phyloP scores from a whole-genome alignment of 2,113 vertebrate species.

The Odocoileus virginianus region DNA sequence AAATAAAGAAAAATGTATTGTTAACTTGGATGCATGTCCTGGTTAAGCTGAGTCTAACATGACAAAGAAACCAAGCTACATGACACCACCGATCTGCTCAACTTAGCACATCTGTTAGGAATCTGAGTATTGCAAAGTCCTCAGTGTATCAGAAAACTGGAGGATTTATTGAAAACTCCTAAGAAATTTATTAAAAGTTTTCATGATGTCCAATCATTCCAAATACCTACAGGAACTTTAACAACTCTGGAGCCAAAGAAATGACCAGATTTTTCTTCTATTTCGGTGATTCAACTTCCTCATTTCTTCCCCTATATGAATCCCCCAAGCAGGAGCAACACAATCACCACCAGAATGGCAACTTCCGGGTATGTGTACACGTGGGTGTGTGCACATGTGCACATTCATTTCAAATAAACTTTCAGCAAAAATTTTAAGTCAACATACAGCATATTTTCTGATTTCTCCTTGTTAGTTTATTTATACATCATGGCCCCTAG shows the following conservation, averaged over 20 bases:
- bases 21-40: background rate
- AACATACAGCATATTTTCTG: background rate
- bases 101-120: background rate
- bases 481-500: background rate
- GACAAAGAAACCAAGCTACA: background rate
- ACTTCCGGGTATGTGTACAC: background rate
- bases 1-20: background rate
- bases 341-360: background rate
- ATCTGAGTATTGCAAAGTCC: background rate
- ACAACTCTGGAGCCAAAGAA: background rate
- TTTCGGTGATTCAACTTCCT: background rate
- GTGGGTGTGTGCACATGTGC: rapidly evolving
- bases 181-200: background rate
- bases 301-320: background rate
- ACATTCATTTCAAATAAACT: background rate
- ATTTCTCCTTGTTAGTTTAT: background rate
- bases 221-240: background rate
- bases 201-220: background rate
- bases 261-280: background rate
- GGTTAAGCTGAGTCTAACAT: background rate
- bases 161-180: background rate
- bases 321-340: background rate
- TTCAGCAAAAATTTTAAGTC: background rate
- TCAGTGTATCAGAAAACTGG: background rate
- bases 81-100: background rate